Conservation (phyloP, 2,888 invertebrate species). For the Isotomurus palustris region DNA sequence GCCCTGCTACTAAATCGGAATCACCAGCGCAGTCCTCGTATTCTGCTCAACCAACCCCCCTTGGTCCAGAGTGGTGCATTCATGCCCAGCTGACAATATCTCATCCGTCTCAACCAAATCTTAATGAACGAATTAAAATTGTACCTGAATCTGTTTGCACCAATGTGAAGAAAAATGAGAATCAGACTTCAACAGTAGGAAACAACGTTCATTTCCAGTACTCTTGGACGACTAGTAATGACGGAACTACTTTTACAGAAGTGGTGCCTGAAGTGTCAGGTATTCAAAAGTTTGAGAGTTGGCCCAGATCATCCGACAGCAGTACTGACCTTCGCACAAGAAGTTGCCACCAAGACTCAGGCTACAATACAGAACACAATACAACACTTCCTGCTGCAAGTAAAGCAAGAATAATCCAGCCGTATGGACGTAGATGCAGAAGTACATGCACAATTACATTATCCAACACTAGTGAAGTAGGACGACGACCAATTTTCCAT, state of each 20-base stretch:
- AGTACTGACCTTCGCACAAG: neutral
- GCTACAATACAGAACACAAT: slow-evolving; percentile 57
- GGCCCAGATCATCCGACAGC: slow-evolving; percentile 22
- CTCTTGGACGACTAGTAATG: slow-evolving; percentile 51
- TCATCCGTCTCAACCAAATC: slow-evolving; percentile 48
- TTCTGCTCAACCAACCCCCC: slow-evolving; percentile 3
- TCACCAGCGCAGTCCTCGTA: neutral
- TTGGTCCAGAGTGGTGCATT: slow-evolving; percentile 60
- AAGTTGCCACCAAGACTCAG: slow-evolving; percentile 50
- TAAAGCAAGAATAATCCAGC: slow-evolving; percentile 48
- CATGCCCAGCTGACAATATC: slow-evolving; percentile 64
- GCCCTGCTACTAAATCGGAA: neutral
- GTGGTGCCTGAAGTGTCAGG: slow-evolving; percentile 37
- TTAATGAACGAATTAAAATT: neutral
- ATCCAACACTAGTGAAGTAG: slow-evolving; percentile 50
- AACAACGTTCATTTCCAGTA: slow-evolving; percentile 57
- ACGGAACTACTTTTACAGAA: slow-evolving; percentile 29
- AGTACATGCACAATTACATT: slow-evolving; percentile 67
- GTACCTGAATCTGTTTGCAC: neutral
- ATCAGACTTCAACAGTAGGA: slow-evolving; percentile 48
- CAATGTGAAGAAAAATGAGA: slow-evolving; percentile 10
- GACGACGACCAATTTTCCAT: too few species aligned
- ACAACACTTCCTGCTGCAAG: slow-evolving; percentile 1
- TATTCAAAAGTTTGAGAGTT: slow-evolving; percentile 45
- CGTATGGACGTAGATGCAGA: slow-evolving; percentile 57